Conservation (phyloP, 2,113 vertebrate genomes). For the Tor tambroides region DNA sequence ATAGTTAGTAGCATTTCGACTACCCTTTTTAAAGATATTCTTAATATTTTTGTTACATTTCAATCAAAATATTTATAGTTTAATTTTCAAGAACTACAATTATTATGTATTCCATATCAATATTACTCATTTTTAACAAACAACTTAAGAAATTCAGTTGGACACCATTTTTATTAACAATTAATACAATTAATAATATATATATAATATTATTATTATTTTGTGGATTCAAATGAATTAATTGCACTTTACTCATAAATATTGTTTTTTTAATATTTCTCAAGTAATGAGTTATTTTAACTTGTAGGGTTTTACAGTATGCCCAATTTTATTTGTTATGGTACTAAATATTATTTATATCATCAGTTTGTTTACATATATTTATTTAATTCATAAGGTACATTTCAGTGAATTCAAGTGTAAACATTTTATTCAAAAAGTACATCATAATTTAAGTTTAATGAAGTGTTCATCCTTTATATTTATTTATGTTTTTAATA, state of each 20-base stretch:
- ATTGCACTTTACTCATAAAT: too few relatives aligned
- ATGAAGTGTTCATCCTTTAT: too few relatives aligned
- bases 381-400: neutral
- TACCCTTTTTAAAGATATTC: neutral
- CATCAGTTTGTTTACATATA: neutral
- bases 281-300: too few relatives aligned
- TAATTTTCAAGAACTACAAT: neutral
- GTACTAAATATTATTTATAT: neutral
- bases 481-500: neutral
- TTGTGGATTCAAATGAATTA: too few relatives aligned
- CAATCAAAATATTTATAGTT: neutral
- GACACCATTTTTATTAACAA: neutral
- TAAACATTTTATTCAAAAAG: neutral
- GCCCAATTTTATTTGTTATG: neutral
- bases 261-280: too few relatives aligned
- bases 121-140: neutral
- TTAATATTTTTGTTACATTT: neutral
- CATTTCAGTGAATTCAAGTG: neutral
- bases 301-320: neutral
- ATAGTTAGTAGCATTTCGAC: neutral
- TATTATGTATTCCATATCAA: neutral
- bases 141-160: neutral
- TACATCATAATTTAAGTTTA: too few relatives aligned
- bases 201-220: too few relatives aligned
- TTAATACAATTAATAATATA: too few relatives aligned